These are phyloP conservation scores for Oophaga pumilio DNA, from an alignment of 2,113 vertebrate genomes.

Conservation along the genomic window DNA sequence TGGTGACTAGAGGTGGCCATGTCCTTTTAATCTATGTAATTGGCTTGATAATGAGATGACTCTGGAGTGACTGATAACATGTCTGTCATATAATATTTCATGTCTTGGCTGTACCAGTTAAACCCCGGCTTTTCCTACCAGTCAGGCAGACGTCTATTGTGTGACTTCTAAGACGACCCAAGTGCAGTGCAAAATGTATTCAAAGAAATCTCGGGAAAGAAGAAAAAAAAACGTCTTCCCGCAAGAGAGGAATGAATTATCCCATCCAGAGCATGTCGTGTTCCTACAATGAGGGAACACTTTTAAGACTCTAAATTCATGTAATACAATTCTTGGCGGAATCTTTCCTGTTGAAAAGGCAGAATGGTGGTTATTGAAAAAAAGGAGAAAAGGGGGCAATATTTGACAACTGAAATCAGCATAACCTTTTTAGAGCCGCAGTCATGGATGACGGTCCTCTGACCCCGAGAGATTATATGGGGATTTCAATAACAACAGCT, in stretches of 20 bases:
- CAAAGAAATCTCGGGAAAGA: slow-evolving; percentile 63
- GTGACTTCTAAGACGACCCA: background rate
- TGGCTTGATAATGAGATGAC: background rate
- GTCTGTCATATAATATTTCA: background rate
- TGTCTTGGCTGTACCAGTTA: background rate
- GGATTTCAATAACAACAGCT: slow-evolving; percentile 85
- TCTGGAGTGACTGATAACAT: background rate
- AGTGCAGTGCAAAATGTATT: slow-evolving; percentile 53
- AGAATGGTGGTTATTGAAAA: slow-evolving; percentile 76
- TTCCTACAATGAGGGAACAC: slow-evolving; percentile 74
- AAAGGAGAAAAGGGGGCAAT: slow-evolving; percentile 78
- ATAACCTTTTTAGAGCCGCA: slow-evolving; percentile 82
- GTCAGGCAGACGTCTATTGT: slow-evolving; percentile 21
- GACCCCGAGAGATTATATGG: slow-evolving; percentile 80
- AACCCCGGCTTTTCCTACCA: background rate
- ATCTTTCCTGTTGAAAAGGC: slow-evolving; percentile 75
- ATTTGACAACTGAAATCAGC: slow-evolving; percentile 86
- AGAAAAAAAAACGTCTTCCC: slow-evolving; percentile 64
- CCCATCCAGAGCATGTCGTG: slow-evolving; percentile 69
- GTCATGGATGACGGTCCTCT: slow-evolving; percentile 85
- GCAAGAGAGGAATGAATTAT: slow-evolving; percentile 71
- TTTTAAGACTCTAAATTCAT: slow-evolving; percentile 84
- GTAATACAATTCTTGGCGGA: slow-evolving; percentile 80
- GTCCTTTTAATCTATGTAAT: background rate
- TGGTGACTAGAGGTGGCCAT: background rate